Evolutionary conservation across 64 coral and sea anemone species (phyloP).

Genomic region (Porites lutea): DNA sequence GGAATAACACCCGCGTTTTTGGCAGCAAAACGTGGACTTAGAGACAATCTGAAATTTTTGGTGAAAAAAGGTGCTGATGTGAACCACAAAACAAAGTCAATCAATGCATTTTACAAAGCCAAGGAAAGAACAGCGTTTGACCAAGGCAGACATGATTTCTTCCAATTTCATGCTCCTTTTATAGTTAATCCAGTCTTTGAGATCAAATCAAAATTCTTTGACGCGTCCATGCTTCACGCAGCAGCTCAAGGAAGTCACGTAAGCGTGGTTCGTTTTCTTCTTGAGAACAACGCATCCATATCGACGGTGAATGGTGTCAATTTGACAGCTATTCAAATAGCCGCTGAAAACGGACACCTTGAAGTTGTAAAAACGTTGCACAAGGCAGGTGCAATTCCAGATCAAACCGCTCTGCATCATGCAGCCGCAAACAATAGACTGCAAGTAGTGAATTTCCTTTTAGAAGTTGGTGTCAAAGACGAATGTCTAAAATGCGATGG

Average conservation of each 20-base stretch:
- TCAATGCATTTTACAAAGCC: background rate
- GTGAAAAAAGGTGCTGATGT: conserved; percentile 31
- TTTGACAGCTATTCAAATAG: conserved; percentile 21
- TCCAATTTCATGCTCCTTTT: background rate
- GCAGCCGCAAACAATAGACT: background rate
- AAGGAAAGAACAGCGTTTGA: background rate
- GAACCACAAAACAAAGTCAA: background rate
- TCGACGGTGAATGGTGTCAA: background rate
- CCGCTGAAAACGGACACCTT: conserved; percentile 36
- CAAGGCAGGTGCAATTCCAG: background rate
- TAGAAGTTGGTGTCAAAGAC: background rate
- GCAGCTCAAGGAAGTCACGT: background rate
- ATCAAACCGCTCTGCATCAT: conserved; percentile 26
- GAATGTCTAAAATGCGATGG: conserved; percentile 12
- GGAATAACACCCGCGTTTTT: conserved; percentile 60
- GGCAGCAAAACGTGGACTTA: conserved; percentile 37
- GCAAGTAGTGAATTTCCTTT: conserved; percentile 19
- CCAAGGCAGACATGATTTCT: background rate
- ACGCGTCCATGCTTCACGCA: background rate
- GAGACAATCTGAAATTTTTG: conserved; percentile 26
- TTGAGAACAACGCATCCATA: background rate
- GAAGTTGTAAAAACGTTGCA: conserved; percentile 11
- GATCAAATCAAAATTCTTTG: background rate
- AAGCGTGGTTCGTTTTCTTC: background rate
- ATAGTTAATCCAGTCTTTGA: background rate